Conservation (phyloP, 2,888 invertebrate genomes). For the Chaetoderma sp. region DNA sequence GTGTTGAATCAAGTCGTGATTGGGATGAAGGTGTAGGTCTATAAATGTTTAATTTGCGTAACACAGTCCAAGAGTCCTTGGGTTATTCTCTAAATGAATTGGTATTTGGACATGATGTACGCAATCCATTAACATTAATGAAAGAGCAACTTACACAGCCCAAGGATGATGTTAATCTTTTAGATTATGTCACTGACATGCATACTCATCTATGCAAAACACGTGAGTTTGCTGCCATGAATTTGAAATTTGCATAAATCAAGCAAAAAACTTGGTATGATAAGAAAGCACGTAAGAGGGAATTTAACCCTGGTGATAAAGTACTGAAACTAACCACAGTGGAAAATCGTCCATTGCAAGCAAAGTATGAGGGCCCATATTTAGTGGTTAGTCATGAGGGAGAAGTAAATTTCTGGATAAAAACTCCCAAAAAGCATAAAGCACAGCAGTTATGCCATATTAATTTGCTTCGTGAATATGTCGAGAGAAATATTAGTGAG, state of each 20-base stretch:
- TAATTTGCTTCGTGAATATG: no score
- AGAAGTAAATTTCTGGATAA: slow-evolving; percentile 12
- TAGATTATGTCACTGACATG: not conserved
- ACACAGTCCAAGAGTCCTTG: not conserved
- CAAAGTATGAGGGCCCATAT: slow-evolving; percentile 15
- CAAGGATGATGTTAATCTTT: not conserved
- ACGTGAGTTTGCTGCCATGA: not conserved
- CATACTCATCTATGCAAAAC: not conserved
- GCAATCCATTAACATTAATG: not conserved
- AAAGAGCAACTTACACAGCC: not conserved
- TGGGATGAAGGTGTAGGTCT: not conserved
- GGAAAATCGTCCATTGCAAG: slow-evolving; percentile 3
- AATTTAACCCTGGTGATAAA: slow-evolving; percentile 35
- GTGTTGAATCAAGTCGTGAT: not conserved
- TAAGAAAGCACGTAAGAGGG: not conserved
- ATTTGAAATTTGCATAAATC: not conserved
- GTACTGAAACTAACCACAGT: slow-evolving; percentile 25
- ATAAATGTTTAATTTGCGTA: not conserved
- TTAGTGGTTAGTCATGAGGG: not conserved
- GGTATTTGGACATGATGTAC: slow-evolving; percentile 18
- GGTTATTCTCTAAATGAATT: not conserved
- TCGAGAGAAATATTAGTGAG: no score
- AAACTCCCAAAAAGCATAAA: slow-evolving; percentile 32
- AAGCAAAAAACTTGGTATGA: not conserved
- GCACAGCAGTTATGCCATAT: slow-evolving; percentile 30